Evolutionary conservation across 2,113 vertebrate species (phyloP).

Genomic region (Chaenocephalus aceratus): DNA sequence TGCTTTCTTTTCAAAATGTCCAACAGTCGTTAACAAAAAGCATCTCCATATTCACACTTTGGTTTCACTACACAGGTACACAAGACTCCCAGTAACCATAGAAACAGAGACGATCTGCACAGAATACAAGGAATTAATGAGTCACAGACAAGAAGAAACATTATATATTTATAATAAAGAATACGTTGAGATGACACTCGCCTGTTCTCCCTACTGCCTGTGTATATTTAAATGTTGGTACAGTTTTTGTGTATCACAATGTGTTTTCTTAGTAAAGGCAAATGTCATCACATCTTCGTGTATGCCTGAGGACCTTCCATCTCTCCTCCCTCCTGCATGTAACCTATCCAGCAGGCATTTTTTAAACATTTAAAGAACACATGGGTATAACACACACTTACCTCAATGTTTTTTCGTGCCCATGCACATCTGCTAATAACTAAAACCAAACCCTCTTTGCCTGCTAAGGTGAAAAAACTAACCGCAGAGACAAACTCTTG

Average conservation of each 20-base stretch:
- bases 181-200: background rate
- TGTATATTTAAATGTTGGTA: background rate
- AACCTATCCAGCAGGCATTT: conserved; percentile 19
- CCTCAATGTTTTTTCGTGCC: conserved; percentile 1
- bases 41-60: background rate
- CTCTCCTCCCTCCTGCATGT: background rate
- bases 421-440: conserved; percentile 18
- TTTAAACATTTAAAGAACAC: conserved; percentile 56
- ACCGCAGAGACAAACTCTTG: background rate
- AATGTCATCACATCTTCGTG: conserved; percentile 3
- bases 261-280: background rate
- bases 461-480: conserved; percentile 40
- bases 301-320: background rate
- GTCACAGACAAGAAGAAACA: background rate
- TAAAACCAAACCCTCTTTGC: conserved; percentile 17
- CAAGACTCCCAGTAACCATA: conserved; percentile 29
- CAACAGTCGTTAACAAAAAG: conserved; percentile 25
- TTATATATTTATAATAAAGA: background rate
- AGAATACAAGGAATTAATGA: conserved; percentile 23
- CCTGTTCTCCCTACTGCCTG: background rate
- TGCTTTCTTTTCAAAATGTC: conserved; percentile 29
- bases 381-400: conserved; percentile 8
- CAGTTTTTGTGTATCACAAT: background rate
- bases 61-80: conserved; percentile 1
- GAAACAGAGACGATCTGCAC: conserved; percentile 20